Conservation (phyloP, 2,113 vertebrate genomes). For the Ictalurus furcatus region DNA sequence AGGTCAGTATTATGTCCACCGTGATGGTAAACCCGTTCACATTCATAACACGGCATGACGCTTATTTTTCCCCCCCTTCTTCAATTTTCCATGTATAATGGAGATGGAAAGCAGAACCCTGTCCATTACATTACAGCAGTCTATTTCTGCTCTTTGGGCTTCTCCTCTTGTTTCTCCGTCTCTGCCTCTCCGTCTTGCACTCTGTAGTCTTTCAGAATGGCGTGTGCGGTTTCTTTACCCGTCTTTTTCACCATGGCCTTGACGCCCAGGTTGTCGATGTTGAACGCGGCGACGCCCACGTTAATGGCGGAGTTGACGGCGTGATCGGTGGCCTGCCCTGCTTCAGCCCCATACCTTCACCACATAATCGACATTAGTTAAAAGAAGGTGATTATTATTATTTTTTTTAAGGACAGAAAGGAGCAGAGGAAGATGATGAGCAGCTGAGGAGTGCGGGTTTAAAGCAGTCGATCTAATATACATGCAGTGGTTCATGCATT, state of each 20-base stretch:
- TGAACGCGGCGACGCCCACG: slow-evolving; percentile 89
- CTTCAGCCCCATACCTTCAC: slow-evolving; percentile 88
- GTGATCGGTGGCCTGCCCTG: slow-evolving; percentile 87
- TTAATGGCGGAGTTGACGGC: slow-evolving; percentile 94
- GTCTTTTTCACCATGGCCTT: slow-evolving; percentile 93
- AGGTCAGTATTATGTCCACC: neutral
- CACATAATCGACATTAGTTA: slow-evolving; percentile 52
- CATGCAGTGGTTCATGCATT: slow-evolving; percentile 51
- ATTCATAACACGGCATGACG: neutral
- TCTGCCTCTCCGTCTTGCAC: slow-evolving; percentile 58
- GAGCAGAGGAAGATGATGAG: neutral
- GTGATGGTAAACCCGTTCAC: neutral
- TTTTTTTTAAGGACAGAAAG: slow-evolving; percentile 20
- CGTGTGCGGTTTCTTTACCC: slow-evolving; percentile 86
- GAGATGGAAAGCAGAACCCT: neutral
- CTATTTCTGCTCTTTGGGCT: slow-evolving; percentile 58
- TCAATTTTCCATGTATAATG: neutral
- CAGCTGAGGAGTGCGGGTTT: neutral
- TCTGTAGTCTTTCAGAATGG: slow-evolving; percentile 89
- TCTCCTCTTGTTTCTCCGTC: slow-evolving; percentile 58
- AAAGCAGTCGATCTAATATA: slow-evolving; percentile 29
- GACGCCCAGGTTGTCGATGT: slow-evolving; percentile 92
- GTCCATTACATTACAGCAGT: neutral
- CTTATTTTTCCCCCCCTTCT: neutral
- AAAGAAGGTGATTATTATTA: slow-evolving; percentile 7